These are phyloP conservation scores for Atrina japonica DNA, from an alignment of 2,888 invertebrate species.

Conservation along the genomic window DNA sequence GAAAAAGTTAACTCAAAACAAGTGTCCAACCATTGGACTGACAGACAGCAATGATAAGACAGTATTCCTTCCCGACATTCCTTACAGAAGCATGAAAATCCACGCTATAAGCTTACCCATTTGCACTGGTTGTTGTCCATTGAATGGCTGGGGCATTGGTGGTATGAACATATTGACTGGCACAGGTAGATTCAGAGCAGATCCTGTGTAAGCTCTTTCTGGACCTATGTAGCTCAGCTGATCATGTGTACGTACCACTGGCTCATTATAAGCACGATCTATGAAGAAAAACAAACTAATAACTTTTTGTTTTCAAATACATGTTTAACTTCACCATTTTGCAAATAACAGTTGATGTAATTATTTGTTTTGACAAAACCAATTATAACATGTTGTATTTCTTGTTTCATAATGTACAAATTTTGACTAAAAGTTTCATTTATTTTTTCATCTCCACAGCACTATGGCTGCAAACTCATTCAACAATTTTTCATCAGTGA, in stretches of 20 bases:
- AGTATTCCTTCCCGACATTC: no score
- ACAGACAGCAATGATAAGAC: no score
- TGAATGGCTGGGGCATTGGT: conserved; percentile 84
- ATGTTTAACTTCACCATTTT: not conserved
- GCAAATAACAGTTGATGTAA: not conserved
- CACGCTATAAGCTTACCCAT: conserved; percentile 50
- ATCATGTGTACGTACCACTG: conserved; percentile 86
- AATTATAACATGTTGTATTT: no score
- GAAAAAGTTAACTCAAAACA: no score
- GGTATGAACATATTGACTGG: conserved; percentile 97
- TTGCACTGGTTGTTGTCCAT: conserved; percentile 59
- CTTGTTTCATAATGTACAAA: no score
- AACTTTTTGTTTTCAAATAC: not conserved
- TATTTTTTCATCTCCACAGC: no score
- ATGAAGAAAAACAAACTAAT: conserved; percentile 30
- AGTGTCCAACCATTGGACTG: no score
- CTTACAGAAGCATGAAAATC: no score
- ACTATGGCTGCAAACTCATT: no score
- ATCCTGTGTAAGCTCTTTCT: conserved; percentile 83
- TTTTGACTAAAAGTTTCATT: no score
- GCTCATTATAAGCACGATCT: conserved; percentile 71
- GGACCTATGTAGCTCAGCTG: conserved; percentile 96
- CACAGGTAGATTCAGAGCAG: conserved; percentile 90
- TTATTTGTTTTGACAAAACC: no score
- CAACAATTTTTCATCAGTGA: no score